Conservation (phyloP, 1,140 invertebrate species). For the Anthonomus grandis region DNA sequence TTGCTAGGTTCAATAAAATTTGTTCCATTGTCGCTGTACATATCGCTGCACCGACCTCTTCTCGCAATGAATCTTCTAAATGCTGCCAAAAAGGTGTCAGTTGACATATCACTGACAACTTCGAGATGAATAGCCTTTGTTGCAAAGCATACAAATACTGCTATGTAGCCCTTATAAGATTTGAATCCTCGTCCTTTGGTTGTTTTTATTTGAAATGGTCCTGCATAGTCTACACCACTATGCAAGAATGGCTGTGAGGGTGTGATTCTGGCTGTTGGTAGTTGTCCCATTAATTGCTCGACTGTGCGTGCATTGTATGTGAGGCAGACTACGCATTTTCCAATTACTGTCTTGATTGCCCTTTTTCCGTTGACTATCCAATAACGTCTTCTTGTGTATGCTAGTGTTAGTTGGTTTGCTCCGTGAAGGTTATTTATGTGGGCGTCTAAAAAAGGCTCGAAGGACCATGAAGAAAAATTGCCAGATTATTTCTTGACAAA, state of each 20-base stretch:
- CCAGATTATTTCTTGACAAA: no score
- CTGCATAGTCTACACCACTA: background rate
- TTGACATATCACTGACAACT: background rate
- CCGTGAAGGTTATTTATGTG: slow-evolving; percentile 27
- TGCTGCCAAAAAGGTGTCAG: background rate
- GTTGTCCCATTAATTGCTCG: slow-evolving; percentile 11
- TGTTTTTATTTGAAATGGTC: slow-evolving; percentile 3
- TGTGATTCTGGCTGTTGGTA: background rate
- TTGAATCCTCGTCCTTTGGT: background rate
- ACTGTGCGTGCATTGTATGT: slow-evolving; percentile 14
- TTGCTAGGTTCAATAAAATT: slow-evolving; percentile 17
- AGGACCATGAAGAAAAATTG: no score
- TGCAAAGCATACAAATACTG: slow-evolving; percentile 8
- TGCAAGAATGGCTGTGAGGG: background rate
- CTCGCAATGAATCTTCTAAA: slow-evolving; percentile 8
- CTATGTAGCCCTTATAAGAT: slow-evolving; percentile 5
- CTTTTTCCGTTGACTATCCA: slow-evolving; percentile 30
- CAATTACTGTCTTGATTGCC: slow-evolving; percentile 28
- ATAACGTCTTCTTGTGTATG: slow-evolving; percentile 13
- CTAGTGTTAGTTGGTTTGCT: background rate
- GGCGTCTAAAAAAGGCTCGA: slow-evolving; percentile 22
- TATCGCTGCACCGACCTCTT: background rate
- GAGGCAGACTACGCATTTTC: slow-evolving; percentile 26
- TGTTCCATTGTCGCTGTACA: slow-evolving; percentile 24
- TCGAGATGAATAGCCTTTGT: slow-evolving; percentile 11